Evolutionary conservation across 2,113 vertebrate genomes (phyloP), one percentile per base, ranked within the genome.

Genomic region (Coryphaenoides rupestris): DNA sequence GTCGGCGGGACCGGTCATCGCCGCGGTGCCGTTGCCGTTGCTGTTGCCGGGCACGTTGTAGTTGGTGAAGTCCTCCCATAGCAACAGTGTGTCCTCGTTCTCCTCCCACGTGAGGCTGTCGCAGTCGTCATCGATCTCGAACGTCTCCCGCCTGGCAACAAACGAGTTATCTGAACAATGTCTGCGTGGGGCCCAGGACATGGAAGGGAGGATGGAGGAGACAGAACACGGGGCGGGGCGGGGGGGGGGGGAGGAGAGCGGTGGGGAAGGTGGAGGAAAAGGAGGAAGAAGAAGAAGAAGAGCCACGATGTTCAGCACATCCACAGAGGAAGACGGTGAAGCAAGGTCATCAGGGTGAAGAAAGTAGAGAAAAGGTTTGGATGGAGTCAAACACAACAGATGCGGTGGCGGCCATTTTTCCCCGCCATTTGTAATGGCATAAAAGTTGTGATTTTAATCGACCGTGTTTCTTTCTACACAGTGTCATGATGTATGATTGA

Each of bases 81-180:
- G 90, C 57, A 99, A 82, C 79, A 98, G 76, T 0, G 96, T 99
- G 49, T 99, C 96, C 63, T 98, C 97, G 0, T 95, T 99, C 74
- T 99, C 97, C 55, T 99, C 97, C 97, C 97, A 99, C 0, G 95
- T 96, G 80, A 99, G 88, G 75, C 97, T 99, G 84, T 99, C 97
- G 15, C 96, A 98, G 87, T 98, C 97, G 0, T 99, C 97, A 49
- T 93, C 92, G 5, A 99, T 93, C 54, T 99, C 97, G 0, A 97
- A 98, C 0, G 95, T 96, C 81, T 99, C 97, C 0, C 95, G 91
- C 80, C 96, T 98, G 65, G 45, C 16, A 81, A 86, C 86, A 87
- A 73, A 89, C 73, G 70, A 75, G 70, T 81, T 84, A 84, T 89
- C 83, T 87, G 89, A 91, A 55, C 82, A 86, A 84, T 86, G 78